Evolutionary conservation across 2,113 vertebrate genomes (phyloP).

Genomic region (Nettapus auritus): DNA sequence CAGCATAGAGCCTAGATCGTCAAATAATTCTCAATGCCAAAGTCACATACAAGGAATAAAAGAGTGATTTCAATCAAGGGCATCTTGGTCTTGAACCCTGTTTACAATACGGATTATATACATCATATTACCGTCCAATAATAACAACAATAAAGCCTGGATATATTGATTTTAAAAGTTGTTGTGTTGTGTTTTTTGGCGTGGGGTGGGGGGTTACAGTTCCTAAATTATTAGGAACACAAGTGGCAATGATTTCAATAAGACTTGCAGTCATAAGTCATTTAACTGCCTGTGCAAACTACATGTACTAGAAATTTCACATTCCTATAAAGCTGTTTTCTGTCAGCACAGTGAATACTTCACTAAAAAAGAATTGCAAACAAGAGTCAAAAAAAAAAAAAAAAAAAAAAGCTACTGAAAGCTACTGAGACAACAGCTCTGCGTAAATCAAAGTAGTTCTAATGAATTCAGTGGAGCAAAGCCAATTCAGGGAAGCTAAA

Average conservation of each 20-base stretch:
- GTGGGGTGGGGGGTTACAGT: not conserved
- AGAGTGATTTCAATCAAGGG: not conserved
- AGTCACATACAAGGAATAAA: not conserved
- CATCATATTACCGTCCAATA: no score
- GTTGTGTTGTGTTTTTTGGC: not conserved
- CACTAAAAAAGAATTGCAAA: not conserved
- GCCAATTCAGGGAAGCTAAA: not conserved
- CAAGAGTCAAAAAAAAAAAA: not conserved
- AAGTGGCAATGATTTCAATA: not conserved
- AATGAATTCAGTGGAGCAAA: not conserved
- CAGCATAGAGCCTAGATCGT: not conserved
- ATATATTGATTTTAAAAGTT: not conserved
- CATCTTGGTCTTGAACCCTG: rapidly evolving
- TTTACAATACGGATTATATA: no score
- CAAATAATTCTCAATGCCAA: not conserved
- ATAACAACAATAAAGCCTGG: no score
- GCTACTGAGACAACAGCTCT: not conserved
- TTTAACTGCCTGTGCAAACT: not conserved
- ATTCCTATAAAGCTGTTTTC: not conserved
- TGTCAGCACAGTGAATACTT: not conserved
- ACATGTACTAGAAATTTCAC: not conserved
- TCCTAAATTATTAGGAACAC: not conserved
- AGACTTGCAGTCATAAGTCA: not conserved
- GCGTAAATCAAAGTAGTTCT: not conserved
- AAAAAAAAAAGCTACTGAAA: not conserved